Evolutionary conservation across 92 coral and sea anemone species (phyloP).

Genomic region (Zoanthus gigantus): DNA sequence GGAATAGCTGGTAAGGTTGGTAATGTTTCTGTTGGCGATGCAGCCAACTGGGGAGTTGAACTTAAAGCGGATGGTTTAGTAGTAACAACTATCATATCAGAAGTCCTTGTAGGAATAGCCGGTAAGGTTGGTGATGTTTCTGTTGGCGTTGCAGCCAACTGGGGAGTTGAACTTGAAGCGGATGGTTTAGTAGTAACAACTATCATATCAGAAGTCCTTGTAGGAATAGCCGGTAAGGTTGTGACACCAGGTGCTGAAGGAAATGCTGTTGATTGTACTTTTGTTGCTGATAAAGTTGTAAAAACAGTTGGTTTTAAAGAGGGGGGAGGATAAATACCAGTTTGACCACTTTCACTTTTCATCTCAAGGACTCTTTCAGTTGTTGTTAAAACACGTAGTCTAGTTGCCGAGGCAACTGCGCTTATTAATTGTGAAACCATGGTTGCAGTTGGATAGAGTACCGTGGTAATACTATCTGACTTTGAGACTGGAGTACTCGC

Average conservation of each 20-base stretch:
- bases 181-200: not conserved
- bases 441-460: constrained; percentile 4
- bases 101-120: not conserved
- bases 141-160: not conserved
- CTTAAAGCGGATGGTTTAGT: not conserved
- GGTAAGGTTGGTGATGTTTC: not conserved
- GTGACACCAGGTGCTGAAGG: not conserved
- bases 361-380: not conserved
- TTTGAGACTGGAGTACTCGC: constrained; percentile 18
- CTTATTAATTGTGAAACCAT: not conserved
- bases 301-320: not conserved
- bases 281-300: not conserved
- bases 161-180: not conserved
- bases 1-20: not conserved
- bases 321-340: not conserved
- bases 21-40: not conserved
- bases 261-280: not conserved
- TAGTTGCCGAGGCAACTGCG: not conserved
- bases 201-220: not conserved
- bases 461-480: constrained; percentile 1
- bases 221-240: not conserved
- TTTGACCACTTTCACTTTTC: not conserved
- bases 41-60: not conserved
- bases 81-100: not conserved
- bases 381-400: not conserved